phyloP scores from a whole-genome alignment of 1,140 invertebrate species.

The Procambarus virginalis region DNA sequence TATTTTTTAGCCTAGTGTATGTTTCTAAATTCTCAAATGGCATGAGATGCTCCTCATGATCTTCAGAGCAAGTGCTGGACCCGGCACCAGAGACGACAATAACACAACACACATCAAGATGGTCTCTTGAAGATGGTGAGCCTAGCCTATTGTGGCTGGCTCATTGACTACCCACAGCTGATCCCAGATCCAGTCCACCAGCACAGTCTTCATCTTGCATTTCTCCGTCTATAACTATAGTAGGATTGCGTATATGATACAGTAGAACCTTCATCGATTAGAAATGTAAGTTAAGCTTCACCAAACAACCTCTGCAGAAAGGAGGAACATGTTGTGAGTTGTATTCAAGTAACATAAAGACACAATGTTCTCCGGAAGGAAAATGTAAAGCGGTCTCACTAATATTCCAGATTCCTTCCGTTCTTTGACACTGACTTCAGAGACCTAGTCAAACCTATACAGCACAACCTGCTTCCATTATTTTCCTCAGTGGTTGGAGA shows the following conservation, averaged over 20 bases:
- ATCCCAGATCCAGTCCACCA: neutral
- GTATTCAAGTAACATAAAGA: neutral
- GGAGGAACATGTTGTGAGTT: neutral
- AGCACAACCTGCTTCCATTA: neutral
- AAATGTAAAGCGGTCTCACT: neutral
- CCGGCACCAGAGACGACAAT: neutral
- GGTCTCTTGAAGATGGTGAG: neutral
- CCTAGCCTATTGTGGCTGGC: neutral
- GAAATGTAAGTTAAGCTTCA: neutral
- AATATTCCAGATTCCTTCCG: neutral
- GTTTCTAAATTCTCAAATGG: neutral
- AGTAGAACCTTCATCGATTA: neutral
- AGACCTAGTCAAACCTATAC: neutral
- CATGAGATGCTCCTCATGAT: neutral
- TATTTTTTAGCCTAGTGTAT: neutral
- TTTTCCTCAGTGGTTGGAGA: neutral
- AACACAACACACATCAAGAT: neutral
- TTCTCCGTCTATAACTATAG: constrained; percentile 13
- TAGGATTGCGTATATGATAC: constrained; percentile 26
- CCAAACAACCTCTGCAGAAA: constrained; percentile 5
- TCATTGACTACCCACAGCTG: neutral
- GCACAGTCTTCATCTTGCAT: neutral
- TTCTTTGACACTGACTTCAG: neutral
- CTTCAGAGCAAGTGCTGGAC: neutral
- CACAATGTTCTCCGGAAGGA: neutral